phyloP scores from a whole-genome alignment of 2,113 vertebrate genomes.

The Crotalus viridis region DNA sequence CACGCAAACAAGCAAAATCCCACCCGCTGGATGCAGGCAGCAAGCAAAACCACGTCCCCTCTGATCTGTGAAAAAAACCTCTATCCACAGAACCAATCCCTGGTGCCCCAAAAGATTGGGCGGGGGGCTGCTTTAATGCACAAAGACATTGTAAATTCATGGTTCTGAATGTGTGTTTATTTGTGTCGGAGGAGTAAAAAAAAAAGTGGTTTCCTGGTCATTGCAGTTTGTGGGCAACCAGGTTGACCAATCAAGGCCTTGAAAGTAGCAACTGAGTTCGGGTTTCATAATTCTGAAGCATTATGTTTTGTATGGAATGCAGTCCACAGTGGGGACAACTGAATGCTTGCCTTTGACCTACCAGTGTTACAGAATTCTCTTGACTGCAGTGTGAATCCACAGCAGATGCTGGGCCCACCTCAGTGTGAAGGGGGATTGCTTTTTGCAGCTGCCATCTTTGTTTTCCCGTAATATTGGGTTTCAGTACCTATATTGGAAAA shows the following conservation, averaged over 20 bases:
- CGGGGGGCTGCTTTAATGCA: too few species aligned
- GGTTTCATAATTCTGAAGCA: background rate
- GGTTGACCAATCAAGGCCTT: background rate
- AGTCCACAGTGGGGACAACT: background rate
- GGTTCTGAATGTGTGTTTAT: background rate
- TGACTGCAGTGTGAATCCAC: background rate
- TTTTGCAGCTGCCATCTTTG: background rate
- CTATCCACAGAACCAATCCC: too few species aligned
- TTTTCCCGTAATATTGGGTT: background rate
- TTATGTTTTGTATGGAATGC: background rate
- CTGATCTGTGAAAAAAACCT: too few species aligned
- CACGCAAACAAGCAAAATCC: too few species aligned
- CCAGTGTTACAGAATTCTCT: background rate
- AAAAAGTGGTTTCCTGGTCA: background rate
- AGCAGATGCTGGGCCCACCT: background rate
- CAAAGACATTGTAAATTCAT: background rate
- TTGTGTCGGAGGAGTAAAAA: too few species aligned
- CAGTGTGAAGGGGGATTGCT: background rate
- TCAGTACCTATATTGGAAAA: background rate
- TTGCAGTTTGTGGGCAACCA: background rate
- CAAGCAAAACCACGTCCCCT: too few species aligned
- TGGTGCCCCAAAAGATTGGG: too few species aligned
- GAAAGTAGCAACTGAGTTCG: background rate
- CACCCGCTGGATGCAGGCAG: background rate
- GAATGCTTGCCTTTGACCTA: background rate